phyloP scores from a whole-genome alignment of 2,797 vertebrate species.

The Protonibea diacanthus region DNA sequence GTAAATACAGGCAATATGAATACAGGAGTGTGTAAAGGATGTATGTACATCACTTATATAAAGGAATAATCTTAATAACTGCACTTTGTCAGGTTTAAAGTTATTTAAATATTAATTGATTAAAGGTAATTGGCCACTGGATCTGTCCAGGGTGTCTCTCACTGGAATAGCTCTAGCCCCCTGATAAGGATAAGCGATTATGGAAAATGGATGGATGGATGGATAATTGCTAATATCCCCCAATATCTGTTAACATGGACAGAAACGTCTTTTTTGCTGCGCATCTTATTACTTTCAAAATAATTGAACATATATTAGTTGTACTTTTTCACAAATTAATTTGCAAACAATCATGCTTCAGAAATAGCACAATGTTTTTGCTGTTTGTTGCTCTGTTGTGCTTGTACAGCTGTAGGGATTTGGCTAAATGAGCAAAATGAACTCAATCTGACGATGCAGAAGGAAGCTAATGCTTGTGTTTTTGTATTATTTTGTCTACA shows the following conservation, averaged over 20 bases:
- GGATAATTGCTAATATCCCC: not conserved
- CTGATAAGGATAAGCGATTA: too few species aligned
- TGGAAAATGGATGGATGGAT: too few species aligned
- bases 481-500: not conserved
- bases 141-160: too few species aligned
- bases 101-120: not conserved
- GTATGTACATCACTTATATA: not conserved
- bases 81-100: not conserved
- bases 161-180: too few species aligned
- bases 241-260: not conserved
- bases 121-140: not conserved
- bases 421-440: not conserved
- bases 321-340: not conserved
- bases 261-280: not conserved
- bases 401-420: not conserved
- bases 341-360: not conserved
- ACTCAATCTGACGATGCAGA: not conserved
- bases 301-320: not conserved
- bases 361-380: not conserved
- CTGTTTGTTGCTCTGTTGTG: not conserved
- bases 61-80: not conserved
- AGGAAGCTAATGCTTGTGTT: not conserved
- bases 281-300: not conserved
- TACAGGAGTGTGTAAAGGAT: not conserved
- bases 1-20: not conserved